Evolutionary conservation across 2,113 vertebrate species (phyloP).

Genomic region (Eretmochelys imbricata): DNA sequence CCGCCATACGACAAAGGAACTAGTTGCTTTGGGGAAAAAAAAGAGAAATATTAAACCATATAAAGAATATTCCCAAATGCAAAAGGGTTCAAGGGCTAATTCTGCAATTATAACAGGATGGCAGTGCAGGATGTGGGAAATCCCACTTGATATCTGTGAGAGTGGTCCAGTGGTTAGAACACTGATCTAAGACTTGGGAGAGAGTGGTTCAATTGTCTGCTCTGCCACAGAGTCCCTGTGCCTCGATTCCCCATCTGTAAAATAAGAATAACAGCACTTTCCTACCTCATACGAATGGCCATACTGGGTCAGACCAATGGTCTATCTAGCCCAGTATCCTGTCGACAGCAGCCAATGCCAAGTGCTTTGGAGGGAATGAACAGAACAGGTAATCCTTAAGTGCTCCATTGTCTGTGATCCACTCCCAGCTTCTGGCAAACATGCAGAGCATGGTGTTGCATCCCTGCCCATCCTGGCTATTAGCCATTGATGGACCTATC

Average conservation of each 20-base stretch:
- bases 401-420: too few relatives aligned
- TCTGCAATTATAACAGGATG: conserved; percentile 2
- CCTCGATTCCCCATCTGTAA: background rate
- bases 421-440: too few relatives aligned
- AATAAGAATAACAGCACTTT: background rate
- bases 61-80: conserved; percentile 13
- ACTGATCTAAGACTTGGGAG: background rate
- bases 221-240: too few relatives aligned
- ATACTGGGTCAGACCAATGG: too few relatives aligned
- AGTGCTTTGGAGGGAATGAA: too few relatives aligned
- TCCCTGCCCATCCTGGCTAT: too few relatives aligned
- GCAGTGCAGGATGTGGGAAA: conserved; percentile 1
- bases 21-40: background rate
- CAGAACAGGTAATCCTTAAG: too few relatives aligned
- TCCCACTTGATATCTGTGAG: background rate
- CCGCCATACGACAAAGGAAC: background rate
- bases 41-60: conserved; percentile 40
- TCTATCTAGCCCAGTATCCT: too few relatives aligned
- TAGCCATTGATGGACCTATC: too few relatives aligned
- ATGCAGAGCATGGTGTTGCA: too few relatives aligned
- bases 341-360: too few relatives aligned
- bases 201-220: background rate
- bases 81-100: background rate
- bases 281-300: background rate
- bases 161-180: background rate